These are phyloP conservation scores for Stenolophus ochropezus DNA, from an alignment of 2,888 invertebrate genomes.

Conservation along the genomic window DNA sequence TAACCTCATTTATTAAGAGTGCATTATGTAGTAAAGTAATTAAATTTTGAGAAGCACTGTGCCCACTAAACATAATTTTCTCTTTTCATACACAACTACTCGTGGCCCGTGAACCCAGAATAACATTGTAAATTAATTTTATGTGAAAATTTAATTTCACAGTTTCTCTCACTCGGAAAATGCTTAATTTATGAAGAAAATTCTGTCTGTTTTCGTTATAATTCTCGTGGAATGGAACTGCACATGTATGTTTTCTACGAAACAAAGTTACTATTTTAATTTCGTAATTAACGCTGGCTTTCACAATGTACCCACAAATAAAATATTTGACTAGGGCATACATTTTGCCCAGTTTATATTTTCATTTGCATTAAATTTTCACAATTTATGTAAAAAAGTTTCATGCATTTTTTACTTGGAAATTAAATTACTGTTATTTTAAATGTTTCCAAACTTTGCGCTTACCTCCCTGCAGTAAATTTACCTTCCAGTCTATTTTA, in stretches of 20 bases:
- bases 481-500: too few species aligned
- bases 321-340: background rate
- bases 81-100: conserved; percentile 19
- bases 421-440: too few species aligned
- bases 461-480: too few species aligned
- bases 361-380: background rate
- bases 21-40: conserved; percentile 22
- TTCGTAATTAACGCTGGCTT: background rate
- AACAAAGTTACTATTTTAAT: conserved; percentile 34
- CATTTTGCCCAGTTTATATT: background rate
- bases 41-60: conserved; percentile 27
- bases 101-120: conserved; percentile 16
- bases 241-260: conserved; percentile 15
- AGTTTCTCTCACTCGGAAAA: conserved; percentile 35
- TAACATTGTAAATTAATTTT: conserved; percentile 36
- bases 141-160: conserved; percentile 35
- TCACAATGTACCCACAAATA: background rate
- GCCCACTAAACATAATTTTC: conserved; percentile 23
- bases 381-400: background rate
- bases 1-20: background rate
- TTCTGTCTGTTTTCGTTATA: conserved; percentile 25
- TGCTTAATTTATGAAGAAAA: conserved; percentile 42
- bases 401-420: background rate
- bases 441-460: too few species aligned
- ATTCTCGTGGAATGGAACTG: conserved; percentile 14